Conservation (phyloP, 2,888 invertebrate species). For the Macrophya annulata region DNA sequence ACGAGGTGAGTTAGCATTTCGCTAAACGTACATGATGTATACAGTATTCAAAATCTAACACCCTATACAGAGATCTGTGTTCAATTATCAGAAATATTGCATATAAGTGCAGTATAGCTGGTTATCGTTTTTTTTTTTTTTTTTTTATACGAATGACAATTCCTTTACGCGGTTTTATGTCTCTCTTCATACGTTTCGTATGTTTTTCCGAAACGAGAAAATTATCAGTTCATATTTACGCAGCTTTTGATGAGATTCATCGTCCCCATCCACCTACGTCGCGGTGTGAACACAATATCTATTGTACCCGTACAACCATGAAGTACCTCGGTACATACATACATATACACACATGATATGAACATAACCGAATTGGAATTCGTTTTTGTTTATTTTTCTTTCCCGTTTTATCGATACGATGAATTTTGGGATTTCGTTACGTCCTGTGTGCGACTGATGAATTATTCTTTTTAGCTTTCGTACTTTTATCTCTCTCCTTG, state of each 20-base stretch:
- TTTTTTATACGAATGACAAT: no score
- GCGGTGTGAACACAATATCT: not conserved
- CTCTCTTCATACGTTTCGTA: not conserved
- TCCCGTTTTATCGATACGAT: not conserved
- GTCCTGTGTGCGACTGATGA: not conserved
- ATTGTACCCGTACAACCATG: not conserved
- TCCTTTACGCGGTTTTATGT: not conserved
- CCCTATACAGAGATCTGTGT: not conserved
- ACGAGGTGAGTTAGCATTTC: conserved; percentile 50
- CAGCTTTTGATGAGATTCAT: not conserved
- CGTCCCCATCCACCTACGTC: not conserved
- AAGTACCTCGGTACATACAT: not conserved
- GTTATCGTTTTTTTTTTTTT: no score
- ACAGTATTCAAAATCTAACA: not conserved
- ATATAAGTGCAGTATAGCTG: no score
- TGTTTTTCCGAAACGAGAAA: not conserved
- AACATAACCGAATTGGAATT: not conserved
- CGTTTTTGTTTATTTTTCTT: not conserved
- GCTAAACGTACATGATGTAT: not conserved
- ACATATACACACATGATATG: not conserved
- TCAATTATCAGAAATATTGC: not conserved
- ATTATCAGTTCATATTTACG: conserved; percentile 19
- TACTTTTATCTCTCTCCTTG: not conserved
- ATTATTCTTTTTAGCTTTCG: not conserved
- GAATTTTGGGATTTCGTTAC: not conserved